These are phyloP conservation scores for Perizoma flavofasciatum DNA, from an alignment of 2,888 invertebrate genomes.

Conservation along the genomic window DNA sequence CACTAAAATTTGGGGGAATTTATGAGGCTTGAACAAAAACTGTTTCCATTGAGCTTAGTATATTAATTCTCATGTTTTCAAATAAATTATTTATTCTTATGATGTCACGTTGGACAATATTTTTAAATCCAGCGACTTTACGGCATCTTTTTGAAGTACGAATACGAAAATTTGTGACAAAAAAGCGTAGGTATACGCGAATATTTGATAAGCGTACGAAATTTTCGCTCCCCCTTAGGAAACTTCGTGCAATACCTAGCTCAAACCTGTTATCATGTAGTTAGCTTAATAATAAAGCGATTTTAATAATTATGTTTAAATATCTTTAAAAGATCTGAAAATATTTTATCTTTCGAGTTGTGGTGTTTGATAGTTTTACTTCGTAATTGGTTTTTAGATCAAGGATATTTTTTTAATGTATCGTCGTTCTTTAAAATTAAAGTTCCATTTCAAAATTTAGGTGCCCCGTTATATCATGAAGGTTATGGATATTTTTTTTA, in stretches of 20 bases:
- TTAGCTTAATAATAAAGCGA: conserved; percentile 46
- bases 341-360: conserved; percentile 33
- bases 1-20: conserved; percentile 15
- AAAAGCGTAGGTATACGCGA: too few species aligned
- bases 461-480: too few species aligned
- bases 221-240: conserved; percentile 35
- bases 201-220: too few species aligned
- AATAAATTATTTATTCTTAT: too few species aligned
- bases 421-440: neutral
- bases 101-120: too few species aligned
- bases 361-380: conserved; percentile 41
- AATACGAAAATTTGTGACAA: too few species aligned
- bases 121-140: too few species aligned
- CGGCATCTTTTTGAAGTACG: too few species aligned
- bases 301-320: conserved; percentile 39
- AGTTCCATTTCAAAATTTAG: too few species aligned
- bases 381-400: conserved; percentile 39
- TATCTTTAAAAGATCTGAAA: conserved; percentile 59
- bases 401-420: conserved; percentile 45
- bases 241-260: conserved; percentile 66
- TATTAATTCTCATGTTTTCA: neutral
- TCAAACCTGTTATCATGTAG: conserved; percentile 72
- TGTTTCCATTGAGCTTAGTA: neutral
- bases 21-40: neutral
- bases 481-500: too few species aligned